Evolutionary conservation across 2,888 invertebrate genomes (phyloP), one percentile per base, ranked within the genome.

Genomic region (Pachydiplax longipennis): DNA sequence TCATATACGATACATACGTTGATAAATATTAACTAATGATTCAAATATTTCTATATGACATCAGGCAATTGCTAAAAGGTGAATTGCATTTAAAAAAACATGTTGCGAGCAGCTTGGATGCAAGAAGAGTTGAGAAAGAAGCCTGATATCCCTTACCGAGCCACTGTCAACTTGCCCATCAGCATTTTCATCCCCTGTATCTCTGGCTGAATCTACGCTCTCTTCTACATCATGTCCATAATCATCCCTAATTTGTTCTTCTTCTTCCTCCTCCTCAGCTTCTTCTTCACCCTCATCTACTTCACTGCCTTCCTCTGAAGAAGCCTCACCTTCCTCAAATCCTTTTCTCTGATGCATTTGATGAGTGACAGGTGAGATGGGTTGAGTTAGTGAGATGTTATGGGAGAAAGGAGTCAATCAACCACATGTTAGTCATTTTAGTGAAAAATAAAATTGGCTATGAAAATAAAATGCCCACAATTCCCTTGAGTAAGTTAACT

Each of bases 261-360:
- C 10, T 4, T 15, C 53, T 31, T 31, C 53, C 18, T 6, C n/a
- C 22, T 48, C 87, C n/a, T 61, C 58, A 2, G 18, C 83, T 15
- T 37, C 87, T 22, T 37, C 87, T 61, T 61, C 87, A 8, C 37
- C 87, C 48, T 4, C 37, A 5, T 61, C 87, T n/a, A 87, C 12
- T 2, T 87, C 87, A n/a, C 37, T 61, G 37, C 40, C 87, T 37
- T 61, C 61, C 22, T 61, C 61, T 22, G 87, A 87, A 22, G 40
- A 87, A 22, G 13, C 37, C 61, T 65, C 87, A 61, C 61, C 87
- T 2, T 37, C 37, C 61, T 0, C 37, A 37, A 87, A 61, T 37
- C 87, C 61, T 61, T 61, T 87, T 61, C 61, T 87, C 87, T 87
- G 87, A 37, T 61, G 58, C n/a, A 61, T 87, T 87, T 37, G 12